Evolutionary conservation across 2,888 invertebrate genomes (phyloP), one percentile per base, ranked within the genome.

Genomic region (Dorcus parallelipipedus): DNA sequence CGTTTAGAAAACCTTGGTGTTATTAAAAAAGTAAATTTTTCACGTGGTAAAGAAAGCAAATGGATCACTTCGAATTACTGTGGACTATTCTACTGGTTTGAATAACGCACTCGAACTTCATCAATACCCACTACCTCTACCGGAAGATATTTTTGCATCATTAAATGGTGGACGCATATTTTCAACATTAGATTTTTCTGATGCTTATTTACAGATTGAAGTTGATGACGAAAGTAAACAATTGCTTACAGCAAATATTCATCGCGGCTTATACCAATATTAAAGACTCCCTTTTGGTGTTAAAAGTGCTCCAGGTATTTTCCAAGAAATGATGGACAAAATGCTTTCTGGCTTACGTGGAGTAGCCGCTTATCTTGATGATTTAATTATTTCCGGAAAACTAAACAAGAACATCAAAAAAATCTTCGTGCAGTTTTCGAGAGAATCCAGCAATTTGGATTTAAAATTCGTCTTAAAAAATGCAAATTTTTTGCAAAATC

Each of bases 211-310:
- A 4, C 58, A 58, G 40, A 10, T 58, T 14, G 54, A 54, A 54
- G 38, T 58, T 5, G 50, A 54, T 49, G 54, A 58, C 33, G 40
- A 49, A 10, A 49, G 54, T 49, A 39, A 54, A 49, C 39, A 43
- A 49, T 17, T 54, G 26, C 38, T 20, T 38, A 41, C 43, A 26
- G 39, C 53, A 3, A 48, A 33, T 20, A 70, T 69, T n/a, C 69
- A 69, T 47, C 66, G 70, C 23, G 67, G 67, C 0, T 68, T 71
- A 49, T 73, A 71, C 71, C n/a, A 72, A 68, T 0, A 71, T 72
- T 6, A 45, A 45, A 17, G 45, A 3, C 23, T 45, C 3, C 1
- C 3, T 3, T 45, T 45, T 45, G 45, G 45, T n/a, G 45, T 45
- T 10, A 45, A 45, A 45, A 20, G 20, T 17, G 45, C 45, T 9